Base-by-base conservation (phyloP, 2,797 vertebrate genomes). In the Zonotrichia albicollis region DNA sequence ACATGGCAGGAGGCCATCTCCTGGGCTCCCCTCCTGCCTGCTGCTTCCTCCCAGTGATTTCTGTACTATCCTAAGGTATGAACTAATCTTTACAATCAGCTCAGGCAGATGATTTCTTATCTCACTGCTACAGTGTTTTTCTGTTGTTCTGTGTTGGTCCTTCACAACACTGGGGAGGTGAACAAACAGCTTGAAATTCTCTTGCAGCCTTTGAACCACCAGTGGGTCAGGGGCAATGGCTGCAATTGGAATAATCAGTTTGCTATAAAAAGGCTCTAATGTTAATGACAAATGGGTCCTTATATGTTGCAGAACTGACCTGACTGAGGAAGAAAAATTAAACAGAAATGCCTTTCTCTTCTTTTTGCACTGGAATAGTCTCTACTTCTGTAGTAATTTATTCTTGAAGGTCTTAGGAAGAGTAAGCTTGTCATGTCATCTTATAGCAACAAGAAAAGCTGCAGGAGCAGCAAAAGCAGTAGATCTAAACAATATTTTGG, bases 61-160 rank as follows among this genome's bases (percentile, higher is more conserved):
- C 45, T 42, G 11, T 66, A 27, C 27, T 32, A 18, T 19, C 9
- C 5, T 60, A 61, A 62, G 4, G 5, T 48, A 36, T 22, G 22
- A 84, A 51, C 3, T 32, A 46, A 46, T 46, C 53, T 71, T 79
- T 42, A n/a, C 11, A 38, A 2, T 30, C 16, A n/a, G 19, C 27
- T 86, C 50, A 27, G 54, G 25, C 6, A 30, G 25, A 7, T n/a
- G 5, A 55, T 72, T 54, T 58, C 38, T 51, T 53, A 27, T 27
- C 66, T 48, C 3, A 17, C 13, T 2, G 2, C 18, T 71, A 11
- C 32, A 64, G 42, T 0, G 1, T 0, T 5, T 75, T 73, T 76
- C 11, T 34, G 7, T 34, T 50, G 12, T 48, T 40, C 25, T 40
- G 3, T 50, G 32, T 16, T 45, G n/a, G 13, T 40, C 20, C 43